Base-by-base conservation (phyloP, 2,797 vertebrate genomes). In the Clarias platycephalus region DNA sequence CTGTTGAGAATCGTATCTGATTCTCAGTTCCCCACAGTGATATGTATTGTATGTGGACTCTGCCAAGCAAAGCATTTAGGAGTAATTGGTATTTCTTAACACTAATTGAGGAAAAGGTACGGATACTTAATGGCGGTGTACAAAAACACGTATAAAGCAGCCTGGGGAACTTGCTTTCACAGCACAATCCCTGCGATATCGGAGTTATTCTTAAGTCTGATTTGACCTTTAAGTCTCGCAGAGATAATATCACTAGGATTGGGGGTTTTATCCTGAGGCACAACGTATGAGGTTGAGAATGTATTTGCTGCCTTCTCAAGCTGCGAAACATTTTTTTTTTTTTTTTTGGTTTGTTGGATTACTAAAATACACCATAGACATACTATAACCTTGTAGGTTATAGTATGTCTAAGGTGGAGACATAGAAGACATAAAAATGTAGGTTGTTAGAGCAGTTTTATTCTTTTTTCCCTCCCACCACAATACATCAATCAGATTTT, bases 171-270 rank as follows among this genome's bases (percentile, higher is more conserved):
- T 37, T 77, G 57, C 75, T 77, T 77, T 37, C 55, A 24, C 31
- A 60, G 15, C 34, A 79, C 58, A 40, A 26, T 79, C 16, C 16
- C 24, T 18, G 58, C 40, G 34, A 63, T 79, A 62, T 63, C 9
- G 24, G 57, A 37, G 28, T 37, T 34, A 34, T 58, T 58, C 55
- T 77, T 60, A 63, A 63, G 57, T 62, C 34, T 26, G 53, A 34
- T 57, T 58, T 76, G 34, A 79, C 76, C 76, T 79, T 79, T 79
- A 63, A 9, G 8, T 79, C 34, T 63, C 16, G 10, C 13, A 40
- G 22, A 26, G 58, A 63, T 76, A 31, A 58, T 79, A 44, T 79
- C 7, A 44, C 12, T 26, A 63, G 58, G 76, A 79, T n/a, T 40
- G 55, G 34, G 74, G 4, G 62, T 37, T 79, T 63, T 40, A 63